Conservation (phyloP, 2,888 invertebrate genomes). For the Scrobipalpa costella region DNA sequence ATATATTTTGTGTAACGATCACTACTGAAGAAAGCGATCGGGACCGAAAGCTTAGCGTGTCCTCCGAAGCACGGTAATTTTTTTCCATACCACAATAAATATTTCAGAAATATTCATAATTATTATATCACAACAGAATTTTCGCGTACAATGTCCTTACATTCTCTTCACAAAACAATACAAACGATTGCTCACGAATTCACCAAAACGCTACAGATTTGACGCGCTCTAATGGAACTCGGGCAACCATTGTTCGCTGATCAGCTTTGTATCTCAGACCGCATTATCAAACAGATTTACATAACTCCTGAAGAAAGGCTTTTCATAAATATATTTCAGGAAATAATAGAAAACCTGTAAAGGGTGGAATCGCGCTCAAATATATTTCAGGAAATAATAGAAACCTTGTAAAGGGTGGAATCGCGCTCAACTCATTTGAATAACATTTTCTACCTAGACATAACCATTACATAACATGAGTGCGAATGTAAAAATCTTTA, state of each 20-base stretch:
- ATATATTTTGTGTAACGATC: too few relatives aligned
- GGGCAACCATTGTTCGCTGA: constrained; percentile 48
- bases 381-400: constrained; percentile 28
- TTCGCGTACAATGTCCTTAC: background rate
- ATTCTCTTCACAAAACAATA: background rate
- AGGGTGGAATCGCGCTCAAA: too few relatives aligned
- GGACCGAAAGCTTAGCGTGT: too few relatives aligned
- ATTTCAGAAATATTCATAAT: too few relatives aligned
- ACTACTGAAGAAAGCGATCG: too few relatives aligned
- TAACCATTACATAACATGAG: too few relatives aligned
- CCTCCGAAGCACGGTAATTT: too few relatives aligned
- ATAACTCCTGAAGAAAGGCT: background rate
- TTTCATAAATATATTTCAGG: constrained; percentile 28
- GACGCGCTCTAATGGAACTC: constrained; percentile 57
- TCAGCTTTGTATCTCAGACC: constrained; percentile 33
- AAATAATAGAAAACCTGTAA: background rate
- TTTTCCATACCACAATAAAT: too few relatives aligned
- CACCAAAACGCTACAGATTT: constrained; percentile 38
- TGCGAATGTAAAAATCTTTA: too few relatives aligned
- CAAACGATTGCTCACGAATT: constrained; percentile 1
- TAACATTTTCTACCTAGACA: too few relatives aligned
- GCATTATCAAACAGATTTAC: background rate
- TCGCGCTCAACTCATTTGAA: too few relatives aligned
- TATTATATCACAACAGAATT: too few relatives aligned
- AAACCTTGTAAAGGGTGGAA: background rate